A percentile compares a stretch with the other conserved stretches of the same genome.
phyloP scores from a whole-genome alignment of 2,888 invertebrate genomes.

The Pheosia tremula region DNA sequence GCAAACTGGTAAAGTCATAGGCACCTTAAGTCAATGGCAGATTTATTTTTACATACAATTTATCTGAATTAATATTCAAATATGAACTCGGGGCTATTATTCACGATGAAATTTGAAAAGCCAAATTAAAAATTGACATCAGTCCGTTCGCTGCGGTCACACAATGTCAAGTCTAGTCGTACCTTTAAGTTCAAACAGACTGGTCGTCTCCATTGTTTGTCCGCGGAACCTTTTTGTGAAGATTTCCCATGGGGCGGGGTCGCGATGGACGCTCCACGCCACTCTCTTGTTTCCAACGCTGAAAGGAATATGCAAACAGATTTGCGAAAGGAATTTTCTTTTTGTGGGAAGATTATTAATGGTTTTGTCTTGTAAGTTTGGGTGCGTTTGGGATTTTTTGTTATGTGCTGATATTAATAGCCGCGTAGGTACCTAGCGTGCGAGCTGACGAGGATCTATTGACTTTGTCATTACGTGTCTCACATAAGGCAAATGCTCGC shows the following conservation, averaged over 20 bases:
- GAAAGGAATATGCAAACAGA: constrained; percentile 68
- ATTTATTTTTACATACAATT: too few species aligned
- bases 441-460: too few species aligned
- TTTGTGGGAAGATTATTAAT: constrained; percentile 45
- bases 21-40: too few species aligned
- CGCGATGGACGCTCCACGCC: constrained; percentile 58
- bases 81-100: too few species aligned
- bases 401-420: background rate
- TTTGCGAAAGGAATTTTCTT: constrained; percentile 51
- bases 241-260: constrained; percentile 71
- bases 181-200: constrained; percentile 57
- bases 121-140: constrained; percentile 5
- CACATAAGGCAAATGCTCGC: too few species aligned
- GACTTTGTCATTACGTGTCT: too few species aligned
- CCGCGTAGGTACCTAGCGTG: background rate
- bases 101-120: background rate
- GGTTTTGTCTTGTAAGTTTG: constrained; percentile 20
- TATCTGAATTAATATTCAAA: too few species aligned
- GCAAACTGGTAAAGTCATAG: too few species aligned
- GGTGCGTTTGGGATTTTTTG: constrained; percentile 13
- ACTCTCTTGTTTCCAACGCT: constrained; percentile 63
- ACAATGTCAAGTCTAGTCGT: constrained; percentile 26
- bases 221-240: constrained; percentile 72
- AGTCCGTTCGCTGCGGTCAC: constrained; percentile 11
- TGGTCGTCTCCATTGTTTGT: constrained; percentile 66